Conservation (phyloP, 2,797 vertebrate genomes). For the Melanotaenia maccullochi region DNA sequence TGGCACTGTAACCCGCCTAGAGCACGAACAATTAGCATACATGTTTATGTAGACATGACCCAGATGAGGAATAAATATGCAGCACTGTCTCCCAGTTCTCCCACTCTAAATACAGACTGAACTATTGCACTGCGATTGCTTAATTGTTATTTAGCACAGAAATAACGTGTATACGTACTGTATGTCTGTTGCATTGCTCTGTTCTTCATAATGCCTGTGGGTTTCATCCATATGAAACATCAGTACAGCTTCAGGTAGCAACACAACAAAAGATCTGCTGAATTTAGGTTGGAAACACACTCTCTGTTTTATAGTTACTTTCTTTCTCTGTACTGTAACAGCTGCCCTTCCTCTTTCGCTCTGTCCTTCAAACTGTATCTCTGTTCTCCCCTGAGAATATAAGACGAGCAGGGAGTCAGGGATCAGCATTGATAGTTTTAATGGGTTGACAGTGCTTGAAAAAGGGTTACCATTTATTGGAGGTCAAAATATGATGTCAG, state of each 20-base stretch:
- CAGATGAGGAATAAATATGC: constrained; percentile 34
- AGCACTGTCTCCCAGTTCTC: constrained; percentile 32
- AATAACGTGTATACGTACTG: no score
- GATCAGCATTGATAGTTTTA: constrained; percentile 12
- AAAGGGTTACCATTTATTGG: constrained; percentile 41
- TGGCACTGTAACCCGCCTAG: constrained; percentile 24
- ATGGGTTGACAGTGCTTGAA: constrained; percentile 33
- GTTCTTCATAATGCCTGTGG: no score
- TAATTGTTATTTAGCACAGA: constrained; percentile 16
- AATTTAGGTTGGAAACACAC: constrained; percentile 3
- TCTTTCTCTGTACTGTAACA: background rate
- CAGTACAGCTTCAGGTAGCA: background rate
- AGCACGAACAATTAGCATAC: constrained; percentile 27
- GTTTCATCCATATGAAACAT: constrained; percentile 10
- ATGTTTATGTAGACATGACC: constrained; percentile 28
- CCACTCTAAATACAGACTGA: constrained; percentile 30
- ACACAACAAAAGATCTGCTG: background rate
- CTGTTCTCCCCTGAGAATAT: constrained; percentile 28
- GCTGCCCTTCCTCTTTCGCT: constrained; percentile 8
- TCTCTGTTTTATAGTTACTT: constrained; percentile 14
- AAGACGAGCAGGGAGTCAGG: constrained; percentile 1
- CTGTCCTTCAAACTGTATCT: constrained; percentile 41
- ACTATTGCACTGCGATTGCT: constrained; percentile 12
- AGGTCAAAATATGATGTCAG: constrained; percentile 44
- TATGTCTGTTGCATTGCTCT: no score